Evolutionary conservation across 2,888 invertebrate species (phyloP).

Genomic region (Agonopterix alstromeriana): DNA sequence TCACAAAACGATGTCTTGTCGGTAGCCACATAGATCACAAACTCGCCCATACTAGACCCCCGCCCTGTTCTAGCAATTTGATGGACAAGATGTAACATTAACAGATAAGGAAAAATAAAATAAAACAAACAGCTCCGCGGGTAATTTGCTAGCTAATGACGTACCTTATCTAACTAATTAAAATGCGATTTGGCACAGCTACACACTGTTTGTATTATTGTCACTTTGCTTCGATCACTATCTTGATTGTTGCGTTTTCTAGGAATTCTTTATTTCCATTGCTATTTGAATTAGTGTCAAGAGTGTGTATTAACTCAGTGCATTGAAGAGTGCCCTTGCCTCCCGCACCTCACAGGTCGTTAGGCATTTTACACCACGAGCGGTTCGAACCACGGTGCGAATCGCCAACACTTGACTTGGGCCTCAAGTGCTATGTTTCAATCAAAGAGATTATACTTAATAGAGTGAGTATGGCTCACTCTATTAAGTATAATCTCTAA

Average conservation of each 20-base stretch:
- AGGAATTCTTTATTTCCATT: conserved; percentile 22
- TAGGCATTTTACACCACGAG: too few species aligned
- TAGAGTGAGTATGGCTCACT: too few species aligned
- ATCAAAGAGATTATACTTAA: too few species aligned
- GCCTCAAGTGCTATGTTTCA: too few species aligned
- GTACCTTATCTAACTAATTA: conserved; percentile 67
- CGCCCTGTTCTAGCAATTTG: conserved; percentile 50
- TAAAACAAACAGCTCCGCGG: conserved; percentile 56
- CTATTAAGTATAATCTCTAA: too few species aligned
- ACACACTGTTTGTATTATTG: conserved; percentile 33
- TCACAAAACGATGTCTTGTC: too few species aligned
- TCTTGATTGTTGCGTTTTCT: conserved; percentile 42
- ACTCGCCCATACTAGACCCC: conserved; percentile 16
- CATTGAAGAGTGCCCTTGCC: too few species aligned
- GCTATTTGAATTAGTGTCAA: conserved; percentile 29
- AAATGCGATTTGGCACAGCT: conserved; percentile 68
- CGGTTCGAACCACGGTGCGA: too few species aligned
- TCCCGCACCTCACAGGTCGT: too few species aligned
- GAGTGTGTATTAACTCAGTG: conserved; percentile 15
- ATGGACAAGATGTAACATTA: conserved; percentile 59
- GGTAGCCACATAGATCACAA: too few species aligned
- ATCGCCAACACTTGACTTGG: too few species aligned
- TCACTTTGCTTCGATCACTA: conserved; percentile 53
- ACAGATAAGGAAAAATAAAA: conserved; percentile 62
- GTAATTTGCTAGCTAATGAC: conserved; percentile 70